phyloP scores from a whole-genome alignment of 2,113 vertebrate genomes.

The Terrapene triunguis region DNA sequence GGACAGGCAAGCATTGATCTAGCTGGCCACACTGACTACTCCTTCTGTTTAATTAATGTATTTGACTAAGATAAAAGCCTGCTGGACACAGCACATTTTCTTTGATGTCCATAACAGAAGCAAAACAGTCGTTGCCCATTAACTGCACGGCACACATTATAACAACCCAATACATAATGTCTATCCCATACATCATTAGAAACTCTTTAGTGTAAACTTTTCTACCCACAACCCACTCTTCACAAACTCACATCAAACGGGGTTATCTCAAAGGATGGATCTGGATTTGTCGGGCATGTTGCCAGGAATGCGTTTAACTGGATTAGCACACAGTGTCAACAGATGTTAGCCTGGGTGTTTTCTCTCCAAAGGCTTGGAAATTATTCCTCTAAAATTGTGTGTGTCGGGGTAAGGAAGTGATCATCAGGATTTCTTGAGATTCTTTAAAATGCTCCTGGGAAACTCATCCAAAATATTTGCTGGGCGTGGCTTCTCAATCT shows the following conservation, averaged over 20 bases:
- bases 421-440: not conserved
- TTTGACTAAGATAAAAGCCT: not conserved
- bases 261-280: not conserved
- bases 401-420: not conserved
- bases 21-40: not conserved
- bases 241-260: not conserved
- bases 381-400: not conserved
- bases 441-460: not conserved
- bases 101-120: not conserved
- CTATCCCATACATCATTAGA: not conserved
- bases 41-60: not conserved
- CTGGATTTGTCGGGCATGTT: not conserved
- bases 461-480: not conserved
- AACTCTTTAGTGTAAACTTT: not conserved
- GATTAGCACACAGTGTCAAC: not conserved
- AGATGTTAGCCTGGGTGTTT: not conserved
- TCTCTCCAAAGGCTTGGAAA: not conserved
- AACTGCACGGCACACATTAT: not conserved
- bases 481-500: not conserved
- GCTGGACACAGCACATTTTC: not conserved
- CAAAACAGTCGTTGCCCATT: not conserved
- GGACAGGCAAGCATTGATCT: not conserved
- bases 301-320: not conserved
- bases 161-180: not conserved
- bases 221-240: not conserved